Percentiles rank a stretch among this genome's conserved stretches.
These are phyloP conservation scores for Oncorhynchus gorbuscha DNA, from an alignment of 2,113 vertebrate species.

Conservation along the genomic window DNA sequence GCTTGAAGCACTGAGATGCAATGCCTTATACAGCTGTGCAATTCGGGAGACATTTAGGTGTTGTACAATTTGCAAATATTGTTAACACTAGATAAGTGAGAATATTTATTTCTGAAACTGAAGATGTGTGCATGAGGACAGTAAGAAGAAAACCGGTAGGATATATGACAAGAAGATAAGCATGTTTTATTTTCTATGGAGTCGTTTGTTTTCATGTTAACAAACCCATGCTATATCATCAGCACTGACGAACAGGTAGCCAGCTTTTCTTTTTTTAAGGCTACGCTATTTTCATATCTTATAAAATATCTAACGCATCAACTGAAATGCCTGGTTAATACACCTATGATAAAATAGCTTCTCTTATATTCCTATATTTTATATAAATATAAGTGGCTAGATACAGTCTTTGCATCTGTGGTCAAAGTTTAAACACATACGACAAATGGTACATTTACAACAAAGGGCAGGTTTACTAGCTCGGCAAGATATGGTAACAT, in stretches of 20 bases:
- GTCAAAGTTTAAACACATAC: slow-evolving; percentile 8
- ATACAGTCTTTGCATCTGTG: not conserved
- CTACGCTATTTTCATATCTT: not conserved
- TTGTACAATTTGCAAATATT: too few species aligned
- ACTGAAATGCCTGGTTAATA: slow-evolving; percentile 10
- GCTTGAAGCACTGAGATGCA: too few species aligned
- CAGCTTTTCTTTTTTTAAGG: not conserved
- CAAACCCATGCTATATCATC: not conserved
- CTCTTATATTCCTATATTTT: slow-evolving; percentile 7
- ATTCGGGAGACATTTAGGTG: too few species aligned
- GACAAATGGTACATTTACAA: slow-evolving; percentile 1
- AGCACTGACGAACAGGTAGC: not conserved
- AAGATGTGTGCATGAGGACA: not conserved
- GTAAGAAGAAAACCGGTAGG: not conserved
- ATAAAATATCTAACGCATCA: not conserved
- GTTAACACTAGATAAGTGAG: not conserved
- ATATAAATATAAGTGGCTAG: slow-evolving; percentile 29
- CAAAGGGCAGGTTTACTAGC: not conserved
- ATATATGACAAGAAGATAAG: not conserved
- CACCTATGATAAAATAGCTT: slow-evolving; percentile 13
- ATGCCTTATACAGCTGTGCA: too few species aligned
- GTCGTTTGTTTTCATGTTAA: slow-evolving; percentile 2
- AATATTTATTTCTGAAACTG: not conserved
- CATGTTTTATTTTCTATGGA: not conserved
- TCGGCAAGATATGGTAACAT: slow-evolving; percentile 35